phyloP scores from a whole-genome alignment of 2,797 vertebrate genomes.

The Carapus acus region DNA sequence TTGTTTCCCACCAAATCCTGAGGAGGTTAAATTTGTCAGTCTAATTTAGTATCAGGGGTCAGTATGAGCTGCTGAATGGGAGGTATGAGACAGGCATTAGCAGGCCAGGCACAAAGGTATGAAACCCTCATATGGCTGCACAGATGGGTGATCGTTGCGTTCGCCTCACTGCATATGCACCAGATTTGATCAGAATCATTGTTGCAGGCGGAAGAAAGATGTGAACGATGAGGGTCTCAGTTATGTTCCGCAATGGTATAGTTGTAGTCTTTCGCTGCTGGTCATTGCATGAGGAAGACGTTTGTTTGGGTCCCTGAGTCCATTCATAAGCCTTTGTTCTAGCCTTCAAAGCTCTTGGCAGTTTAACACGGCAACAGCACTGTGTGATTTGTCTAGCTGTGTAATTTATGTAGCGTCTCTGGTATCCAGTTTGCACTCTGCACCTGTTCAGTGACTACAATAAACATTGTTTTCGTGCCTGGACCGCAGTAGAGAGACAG shows the following conservation, averaged over 20 bases:
- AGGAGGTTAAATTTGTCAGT: too few relatives aligned
- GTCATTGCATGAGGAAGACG: constrained; percentile 16
- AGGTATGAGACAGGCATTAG: too few relatives aligned
- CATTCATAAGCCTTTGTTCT: constrained; percentile 60
- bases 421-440: constrained; percentile 54
- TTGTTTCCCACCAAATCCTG: too few relatives aligned
- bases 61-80: too few relatives aligned
- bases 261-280: constrained; percentile 33
- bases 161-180: too few relatives aligned
- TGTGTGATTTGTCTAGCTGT: constrained; percentile 54
- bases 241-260: constrained; percentile 2
- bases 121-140: too few relatives aligned
- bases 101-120: too few relatives aligned
- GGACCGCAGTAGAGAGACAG: constrained; percentile 29
- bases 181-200: background rate
- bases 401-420: constrained; percentile 70
- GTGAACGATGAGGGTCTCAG: background rate
- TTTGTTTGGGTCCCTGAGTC: constrained; percentile 36
- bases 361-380: constrained; percentile 65
- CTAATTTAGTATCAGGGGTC: too few relatives aligned
- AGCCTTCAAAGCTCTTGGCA: constrained; percentile 68
- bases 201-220: background rate
- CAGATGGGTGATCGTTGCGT: too few relatives aligned
- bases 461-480: constrained; percentile 52
- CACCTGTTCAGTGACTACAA: constrained; percentile 69